Base-by-base conservation (phyloP, 2,797 vertebrate genomes). In the Brachyalestes nurse region DNA sequence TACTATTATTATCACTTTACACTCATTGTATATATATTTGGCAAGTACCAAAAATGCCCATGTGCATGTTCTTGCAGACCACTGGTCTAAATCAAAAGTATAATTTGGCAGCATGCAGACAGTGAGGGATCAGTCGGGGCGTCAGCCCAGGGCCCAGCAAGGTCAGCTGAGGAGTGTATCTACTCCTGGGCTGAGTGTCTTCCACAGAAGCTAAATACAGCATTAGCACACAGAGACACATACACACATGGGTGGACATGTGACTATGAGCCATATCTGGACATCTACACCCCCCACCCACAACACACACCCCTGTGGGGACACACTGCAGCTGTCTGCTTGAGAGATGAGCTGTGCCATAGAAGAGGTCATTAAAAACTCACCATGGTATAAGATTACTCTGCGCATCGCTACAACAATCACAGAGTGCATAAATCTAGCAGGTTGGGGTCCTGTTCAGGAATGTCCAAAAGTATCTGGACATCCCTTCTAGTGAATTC, bases 171-270 rank as follows among this genome's bases (percentile, higher is more conserved):
- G 86, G 77, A 77, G 79, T 72, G 85, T 81, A 58, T 88, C 85
- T 88, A 87, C 88, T 90, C 1, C 5, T 38, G 16, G 85, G 90
- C 79, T 77, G 82, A 84, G 87, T 86, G 88, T 91, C 88, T 88
- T 91, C 89, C 86, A 88, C 87, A 90, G 82, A 76, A 83, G 90
- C 92, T 94, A 93, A 92, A 93, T 92, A 88, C 88, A 92, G 93
- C 65, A 82, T 19, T 4, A 58, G 74, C 67, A 57, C 87, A 89
- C 80, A 87, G 83, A 87, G 77, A 69, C 69, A 82, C 85, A 85
- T 78, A 49, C 62, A 49, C 62, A 81, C 81, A 83, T 6, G 66
- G 72, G 65, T 74, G 81, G 79, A 71, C 69, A 83, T 82, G 81
- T 77, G 77, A 80, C 57, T 64, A 10, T 25, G 47, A 73, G 79